Evolutionary conservation across 2,113 vertebrate species (phyloP).

Genomic region (Proteles cristata): DNA sequence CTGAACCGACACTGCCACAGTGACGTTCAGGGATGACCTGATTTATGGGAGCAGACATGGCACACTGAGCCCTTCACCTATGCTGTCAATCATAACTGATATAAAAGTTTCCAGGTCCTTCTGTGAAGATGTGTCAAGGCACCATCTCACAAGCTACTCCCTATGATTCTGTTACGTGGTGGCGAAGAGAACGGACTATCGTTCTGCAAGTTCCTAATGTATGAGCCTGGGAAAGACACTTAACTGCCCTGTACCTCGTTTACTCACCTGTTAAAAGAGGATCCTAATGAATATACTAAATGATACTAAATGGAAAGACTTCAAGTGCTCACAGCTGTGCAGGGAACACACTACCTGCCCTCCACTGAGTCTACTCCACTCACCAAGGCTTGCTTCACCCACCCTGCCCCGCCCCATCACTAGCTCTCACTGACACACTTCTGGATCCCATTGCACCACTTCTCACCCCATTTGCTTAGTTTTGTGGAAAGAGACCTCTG

Average conservation of each 20-base stretch:
- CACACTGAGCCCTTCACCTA: background rate
- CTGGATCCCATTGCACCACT: background rate
- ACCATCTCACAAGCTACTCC: background rate
- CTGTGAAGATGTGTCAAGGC: background rate
- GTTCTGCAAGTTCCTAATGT: background rate
- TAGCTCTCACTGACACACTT: background rate
- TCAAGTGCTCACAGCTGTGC: background rate
- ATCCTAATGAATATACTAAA: too few relatives aligned
- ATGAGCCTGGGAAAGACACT: background rate
- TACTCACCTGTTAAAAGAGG: background rate
- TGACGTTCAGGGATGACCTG: background rate
- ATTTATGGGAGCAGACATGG: background rate
- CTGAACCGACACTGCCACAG: background rate
- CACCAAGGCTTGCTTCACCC: background rate
- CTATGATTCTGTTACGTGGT: too few relatives aligned
- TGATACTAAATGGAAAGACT: background rate
- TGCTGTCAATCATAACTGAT: background rate
- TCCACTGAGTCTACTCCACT: background rate
- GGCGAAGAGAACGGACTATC: background rate
- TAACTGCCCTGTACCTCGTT: background rate
- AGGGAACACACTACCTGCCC: fast-evolving
- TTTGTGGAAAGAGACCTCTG: background rate
- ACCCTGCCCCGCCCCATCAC: background rate
- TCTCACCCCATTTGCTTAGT: background rate
- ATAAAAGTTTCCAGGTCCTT: background rate